phyloP scores from a whole-genome alignment of 2,797 vertebrate species.

The Sphenodon punctatus region DNA sequence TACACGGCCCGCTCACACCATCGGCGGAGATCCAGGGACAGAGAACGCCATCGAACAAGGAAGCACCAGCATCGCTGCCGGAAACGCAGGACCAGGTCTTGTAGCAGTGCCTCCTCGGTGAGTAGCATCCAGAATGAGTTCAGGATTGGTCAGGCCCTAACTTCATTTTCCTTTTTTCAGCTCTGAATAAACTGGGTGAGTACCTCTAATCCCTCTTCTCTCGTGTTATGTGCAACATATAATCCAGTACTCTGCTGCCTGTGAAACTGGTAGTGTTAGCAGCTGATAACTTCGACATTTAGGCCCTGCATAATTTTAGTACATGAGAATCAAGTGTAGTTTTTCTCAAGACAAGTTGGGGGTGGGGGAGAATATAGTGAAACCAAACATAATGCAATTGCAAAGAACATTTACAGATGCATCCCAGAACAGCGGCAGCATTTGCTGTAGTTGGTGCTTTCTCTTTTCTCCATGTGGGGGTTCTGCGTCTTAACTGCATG shows the following conservation, averaged over 20 bases:
- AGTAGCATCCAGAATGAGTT: slow-evolving; percentile 73
- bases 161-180: slow-evolving; percentile 58
- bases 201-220: slow-evolving; percentile 55
- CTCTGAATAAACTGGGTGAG: slow-evolving; percentile 72
- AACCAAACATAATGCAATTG: no score
- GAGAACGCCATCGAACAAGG: slow-evolving; percentile 59
- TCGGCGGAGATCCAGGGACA: slow-evolving; percentile 69
- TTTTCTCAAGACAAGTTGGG: background rate
- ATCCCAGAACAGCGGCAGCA: slow-evolving; percentile 2
- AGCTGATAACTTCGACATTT: background rate
- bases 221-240: background rate
- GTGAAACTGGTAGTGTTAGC: background rate
- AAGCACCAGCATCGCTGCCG: slow-evolving; percentile 70
- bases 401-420: no score
- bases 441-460: accelerated
- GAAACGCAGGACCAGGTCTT: slow-evolving; percentile 80
- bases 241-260: background rate
- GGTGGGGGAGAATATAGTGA: background rate
- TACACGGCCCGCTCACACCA: slow-evolving; percentile 62
- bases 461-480: accelerated
- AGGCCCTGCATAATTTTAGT: background rate
- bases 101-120: slow-evolving; percentile 84
- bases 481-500: background rate
- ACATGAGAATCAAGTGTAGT: background rate
- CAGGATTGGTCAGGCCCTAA: slow-evolving; percentile 52